These are phyloP conservation scores for Cliona cf. orientalis DNA, from an alignment of 37 sponge, comb jelly and placozoan genomes.

Conservation along the genomic window DNA sequence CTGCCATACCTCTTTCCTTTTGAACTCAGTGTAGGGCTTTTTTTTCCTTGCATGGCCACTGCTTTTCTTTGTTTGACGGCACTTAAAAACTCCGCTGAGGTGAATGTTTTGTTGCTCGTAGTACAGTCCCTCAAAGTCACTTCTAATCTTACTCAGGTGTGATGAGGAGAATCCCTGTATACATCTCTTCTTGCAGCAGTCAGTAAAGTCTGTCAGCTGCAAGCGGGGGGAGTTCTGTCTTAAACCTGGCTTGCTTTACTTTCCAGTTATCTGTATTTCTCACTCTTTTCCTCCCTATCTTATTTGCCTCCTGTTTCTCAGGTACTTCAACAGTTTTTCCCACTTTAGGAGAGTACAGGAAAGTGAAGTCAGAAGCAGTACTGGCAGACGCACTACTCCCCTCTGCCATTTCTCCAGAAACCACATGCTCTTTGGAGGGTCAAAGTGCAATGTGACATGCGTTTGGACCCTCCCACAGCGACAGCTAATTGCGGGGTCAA, in stretches of 20 bases:
- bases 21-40: not conserved
- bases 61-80: conserved; percentile 40
- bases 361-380: not conserved
- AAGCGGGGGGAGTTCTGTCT: conserved; percentile 35
- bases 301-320: not conserved
- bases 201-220: not conserved
- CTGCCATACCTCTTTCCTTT: conserved; percentile 49
- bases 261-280: conserved; percentile 34
- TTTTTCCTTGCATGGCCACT: conserved; percentile 27
- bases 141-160: conserved; percentile 26
- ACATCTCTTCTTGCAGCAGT: conserved; percentile 50
- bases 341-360: not conserved
- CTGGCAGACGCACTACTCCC: not conserved
- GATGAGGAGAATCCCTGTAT: not conserved
- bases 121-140: conserved; percentile 22
- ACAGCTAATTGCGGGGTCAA: not conserved
- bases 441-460: not conserved
- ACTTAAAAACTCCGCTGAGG: conserved; percentile 38
- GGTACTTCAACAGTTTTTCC: not conserved
- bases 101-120: conserved; percentile 64
- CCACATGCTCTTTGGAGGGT: too few species aligned
- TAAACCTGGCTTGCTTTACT: conserved; percentile 30
- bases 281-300: conserved; percentile 1
- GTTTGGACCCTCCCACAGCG: not conserved
- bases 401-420: not conserved